Evolutionary conservation across 2,888 invertebrate species (phyloP), one percentile per base, ranked within the genome.

Genomic region (Ormia ochracea): DNA sequence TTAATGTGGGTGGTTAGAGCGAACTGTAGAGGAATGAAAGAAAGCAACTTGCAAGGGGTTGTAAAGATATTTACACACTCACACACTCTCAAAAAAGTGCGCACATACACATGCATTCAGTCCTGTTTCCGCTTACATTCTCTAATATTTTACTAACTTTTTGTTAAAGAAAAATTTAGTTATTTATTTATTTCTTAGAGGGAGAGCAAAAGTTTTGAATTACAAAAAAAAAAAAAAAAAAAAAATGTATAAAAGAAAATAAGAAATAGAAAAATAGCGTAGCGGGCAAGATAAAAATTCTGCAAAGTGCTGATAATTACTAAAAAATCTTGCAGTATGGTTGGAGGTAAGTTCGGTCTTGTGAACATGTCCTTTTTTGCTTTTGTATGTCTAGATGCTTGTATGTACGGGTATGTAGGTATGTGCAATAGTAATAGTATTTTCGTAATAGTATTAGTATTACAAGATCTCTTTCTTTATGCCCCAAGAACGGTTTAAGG

Each of bases 241-340:
- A 36, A 50, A n/a, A n/a, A n/a, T n/a, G n/a, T n/a, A n/a, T n/a
- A n/a, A n/a, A n/a, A n/a, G n/a, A n/a, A n/a, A n/a, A n/a, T n/a
- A n/a, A 50, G 10, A 41, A 58, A 36, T 28, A 4, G 41, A 21
- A 65, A 65, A 36, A 56, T 31, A 65, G 61, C 58, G 7, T 52
- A 45, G 50, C 45, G 26, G 33, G 31, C 14, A 56, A 63, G 74
- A 75, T 75, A 80, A 76, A 68, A 76, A 76, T 72, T 76, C 63
- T 56, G 70, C 72, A 76, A 72, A 80, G 80, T 76, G 76, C 50
- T 72, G 72, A 76, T 80, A 80, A 80, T 80, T 80, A 76, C 58
- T 48, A 48, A 54, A 50, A 76, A 72, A 76, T 61, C 56, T 66
- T 31, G 31, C 43, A 21, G 12, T 26, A 10, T 19, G 36, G 14